Conservation (phyloP, 1,140 invertebrate species). For the Scaptomyza pallida region DNA sequence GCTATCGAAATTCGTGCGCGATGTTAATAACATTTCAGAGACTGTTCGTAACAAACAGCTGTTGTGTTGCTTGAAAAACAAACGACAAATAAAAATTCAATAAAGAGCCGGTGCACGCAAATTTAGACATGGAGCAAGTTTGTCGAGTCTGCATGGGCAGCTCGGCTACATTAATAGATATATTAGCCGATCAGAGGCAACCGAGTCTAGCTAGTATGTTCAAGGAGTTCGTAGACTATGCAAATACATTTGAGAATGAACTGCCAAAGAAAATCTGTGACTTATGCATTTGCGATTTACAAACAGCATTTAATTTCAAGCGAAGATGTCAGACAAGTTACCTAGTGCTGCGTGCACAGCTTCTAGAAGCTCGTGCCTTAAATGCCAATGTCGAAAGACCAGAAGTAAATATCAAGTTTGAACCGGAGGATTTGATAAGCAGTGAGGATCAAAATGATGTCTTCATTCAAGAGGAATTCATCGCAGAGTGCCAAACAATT, state of each 20-base stretch:
- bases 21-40: neutral
- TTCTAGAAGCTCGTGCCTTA: neutral
- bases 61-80: neutral
- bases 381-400: neutral
- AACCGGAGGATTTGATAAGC: neutral
- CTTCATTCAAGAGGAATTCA: neutral
- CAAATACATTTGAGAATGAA: constrained; percentile 11
- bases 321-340: constrained; percentile 20
- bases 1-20: neutral
- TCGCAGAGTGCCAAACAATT: neutral
- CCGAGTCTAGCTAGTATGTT: constrained; percentile 23
- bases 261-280: constrained; percentile 29
- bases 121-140: constrained; percentile 18
- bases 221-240: constrained; percentile 10
- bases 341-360: constrained; percentile 3
- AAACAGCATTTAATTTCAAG: constrained; percentile 28
- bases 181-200: constrained; percentile 25
- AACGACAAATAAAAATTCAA: neutral
- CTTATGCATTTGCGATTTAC: constrained; percentile 22
- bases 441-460: neutral
- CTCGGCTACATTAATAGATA: constrained; percentile 22
- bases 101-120: neutral
- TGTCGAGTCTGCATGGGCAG: constrained; percentile 29
- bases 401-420: neutral
- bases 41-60: neutral